Conservation (phyloP, 2,113 vertebrate species). For the Sturnus vulgaris region DNA sequence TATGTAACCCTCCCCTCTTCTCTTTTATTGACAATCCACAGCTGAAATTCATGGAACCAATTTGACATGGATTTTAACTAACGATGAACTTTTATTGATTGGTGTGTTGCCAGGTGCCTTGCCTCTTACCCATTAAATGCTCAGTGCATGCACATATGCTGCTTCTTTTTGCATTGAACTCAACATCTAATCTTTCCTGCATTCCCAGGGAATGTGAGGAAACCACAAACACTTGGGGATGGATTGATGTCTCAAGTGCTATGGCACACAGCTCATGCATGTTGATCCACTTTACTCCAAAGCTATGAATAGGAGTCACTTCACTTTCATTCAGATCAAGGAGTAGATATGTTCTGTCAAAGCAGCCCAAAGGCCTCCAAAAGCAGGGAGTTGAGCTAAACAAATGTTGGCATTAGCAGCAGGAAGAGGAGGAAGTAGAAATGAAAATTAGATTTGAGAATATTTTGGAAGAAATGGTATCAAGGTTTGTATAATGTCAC, state of each 20-base stretch:
- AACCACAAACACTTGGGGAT: neutral
- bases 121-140: conserved; percentile 34
- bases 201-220: conserved; percentile 30
- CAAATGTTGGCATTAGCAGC: neutral
- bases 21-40: neutral
- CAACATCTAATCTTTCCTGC: conserved; percentile 1
- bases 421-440: neutral
- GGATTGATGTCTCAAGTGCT: neutral
- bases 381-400: neutral
- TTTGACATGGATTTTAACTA: conserved; percentile 48
- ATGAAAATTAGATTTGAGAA: neutral
- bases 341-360: neutral
- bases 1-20: neutral
- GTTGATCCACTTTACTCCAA: conserved; percentile 4
- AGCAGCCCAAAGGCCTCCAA: neutral
- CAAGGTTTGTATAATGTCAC: neutral
- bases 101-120: conserved; percentile 8
- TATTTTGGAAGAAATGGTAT: neutral
- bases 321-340: neutral
- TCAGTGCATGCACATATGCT: neutral
- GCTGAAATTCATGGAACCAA: conserved; percentile 18
- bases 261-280: conserved; percentile 29
- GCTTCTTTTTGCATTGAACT: conserved; percentile 8
- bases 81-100: conserved; percentile 31
- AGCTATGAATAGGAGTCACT: neutral